Percentiles rank a stretch among this genome's conserved stretches.
Evolutionary conservation across 2,113 vertebrate species (phyloP).

Genomic region (Callipepla squamata): DNA sequence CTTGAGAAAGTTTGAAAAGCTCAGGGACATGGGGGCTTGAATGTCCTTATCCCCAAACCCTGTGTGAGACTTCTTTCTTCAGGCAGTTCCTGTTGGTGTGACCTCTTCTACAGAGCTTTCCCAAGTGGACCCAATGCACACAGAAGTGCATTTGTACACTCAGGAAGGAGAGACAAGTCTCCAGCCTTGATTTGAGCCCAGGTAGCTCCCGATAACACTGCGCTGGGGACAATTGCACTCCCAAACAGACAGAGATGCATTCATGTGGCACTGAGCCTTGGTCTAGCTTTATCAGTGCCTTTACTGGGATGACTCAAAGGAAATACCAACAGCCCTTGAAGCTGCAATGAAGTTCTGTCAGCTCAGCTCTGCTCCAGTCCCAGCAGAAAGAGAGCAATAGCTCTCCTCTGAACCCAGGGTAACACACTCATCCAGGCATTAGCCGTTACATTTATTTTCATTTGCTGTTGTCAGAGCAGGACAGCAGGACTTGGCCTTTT

Average conservation of each 20-base stretch:
- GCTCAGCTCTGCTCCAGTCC: not conserved
- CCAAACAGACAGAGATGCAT: not conserved
- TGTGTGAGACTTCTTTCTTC: not conserved
- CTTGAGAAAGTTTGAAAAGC: not conserved
- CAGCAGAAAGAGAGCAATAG: constrained; percentile 12
- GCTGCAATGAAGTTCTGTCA: not conserved
- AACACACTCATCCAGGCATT: not conserved
- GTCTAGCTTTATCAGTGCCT: constrained; percentile 14
- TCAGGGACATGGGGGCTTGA: not conserved
- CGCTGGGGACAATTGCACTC: not conserved
- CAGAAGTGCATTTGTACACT: not conserved
- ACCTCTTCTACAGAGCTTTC: not conserved
- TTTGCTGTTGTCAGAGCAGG: not conserved
- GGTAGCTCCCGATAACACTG: not conserved
- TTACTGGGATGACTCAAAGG: constrained; percentile 34
- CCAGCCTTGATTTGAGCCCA: not conserved
- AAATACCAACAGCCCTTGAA: constrained; percentile 32
- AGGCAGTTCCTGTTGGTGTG: not conserved
- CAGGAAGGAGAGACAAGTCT: not conserved
- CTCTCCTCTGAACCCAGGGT: not conserved
- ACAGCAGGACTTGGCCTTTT: constrained; percentile 34
- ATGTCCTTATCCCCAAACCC: not conserved
- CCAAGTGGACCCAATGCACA: not conserved
- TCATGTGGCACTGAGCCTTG: not conserved
- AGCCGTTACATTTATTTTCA: not conserved